Evolutionary conservation across 2,113 vertebrate genomes (phyloP).

Genomic region (Axis porcinus): DNA sequence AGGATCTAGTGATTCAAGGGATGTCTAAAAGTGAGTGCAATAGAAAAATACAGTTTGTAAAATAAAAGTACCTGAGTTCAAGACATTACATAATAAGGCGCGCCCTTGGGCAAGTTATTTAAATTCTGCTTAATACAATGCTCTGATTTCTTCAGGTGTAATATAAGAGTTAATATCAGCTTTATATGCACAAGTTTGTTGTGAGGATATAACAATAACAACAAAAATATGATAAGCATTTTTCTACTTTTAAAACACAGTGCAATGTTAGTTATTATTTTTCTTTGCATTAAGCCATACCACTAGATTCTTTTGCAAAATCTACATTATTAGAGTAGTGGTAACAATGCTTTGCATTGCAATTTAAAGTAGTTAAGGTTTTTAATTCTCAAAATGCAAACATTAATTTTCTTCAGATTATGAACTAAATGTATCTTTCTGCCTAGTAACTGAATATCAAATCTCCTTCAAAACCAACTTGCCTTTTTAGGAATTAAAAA

Average conservation of each 20-base stretch:
- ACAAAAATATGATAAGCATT: background rate
- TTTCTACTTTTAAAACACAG: background rate
- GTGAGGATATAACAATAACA: background rate
- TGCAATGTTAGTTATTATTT: background rate
- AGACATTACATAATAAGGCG: background rate
- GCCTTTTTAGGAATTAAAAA: constrained; percentile 5
- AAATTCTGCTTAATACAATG: background rate
- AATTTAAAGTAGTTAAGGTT: background rate
- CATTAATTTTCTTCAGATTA: background rate
- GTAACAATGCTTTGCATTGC: background rate
- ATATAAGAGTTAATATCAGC: background rate
- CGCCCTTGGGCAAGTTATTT: background rate
- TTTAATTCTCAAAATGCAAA: background rate
- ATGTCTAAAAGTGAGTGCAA: background rate
- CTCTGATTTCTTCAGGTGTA: background rate
- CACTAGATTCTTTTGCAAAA: background rate
- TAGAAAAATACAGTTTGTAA: background rate
- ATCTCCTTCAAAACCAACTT: background rate
- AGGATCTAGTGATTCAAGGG: background rate
- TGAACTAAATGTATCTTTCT: background rate
- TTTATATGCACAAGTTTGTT: background rate
- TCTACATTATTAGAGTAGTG: too few species aligned
- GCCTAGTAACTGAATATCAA: background rate
- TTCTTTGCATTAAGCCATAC: background rate
- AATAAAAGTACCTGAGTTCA: background rate